These are phyloP conservation scores for Euleptes europaea DNA, from an alignment of 2,113 vertebrate species.

Conservation along the genomic window DNA sequence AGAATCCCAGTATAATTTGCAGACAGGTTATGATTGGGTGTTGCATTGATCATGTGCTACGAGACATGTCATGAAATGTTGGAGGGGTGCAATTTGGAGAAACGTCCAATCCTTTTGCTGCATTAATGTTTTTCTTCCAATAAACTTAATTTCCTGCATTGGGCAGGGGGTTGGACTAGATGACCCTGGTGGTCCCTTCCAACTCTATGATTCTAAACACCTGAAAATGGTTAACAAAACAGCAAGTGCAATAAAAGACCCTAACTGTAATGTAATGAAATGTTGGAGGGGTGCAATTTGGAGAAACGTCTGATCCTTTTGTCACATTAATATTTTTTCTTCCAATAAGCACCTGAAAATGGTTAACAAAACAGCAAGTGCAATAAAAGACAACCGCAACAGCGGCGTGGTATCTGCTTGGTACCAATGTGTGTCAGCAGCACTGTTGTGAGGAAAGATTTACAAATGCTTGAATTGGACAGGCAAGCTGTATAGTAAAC, in stretches of 20 bases:
- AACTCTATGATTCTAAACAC: too few relatives aligned
- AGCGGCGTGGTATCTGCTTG: conserved; percentile 26
- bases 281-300: not conserved
- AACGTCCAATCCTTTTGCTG: not conserved
- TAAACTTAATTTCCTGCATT: too few relatives aligned
- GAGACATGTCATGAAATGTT: not conserved
- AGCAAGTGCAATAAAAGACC: rapidly evolving
- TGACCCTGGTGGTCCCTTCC: too few relatives aligned
- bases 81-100: not conserved
- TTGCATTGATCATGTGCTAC: not conserved
- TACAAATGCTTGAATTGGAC: conserved; percentile 28
- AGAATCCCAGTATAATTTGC: not conserved
- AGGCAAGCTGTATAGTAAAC: conserved; percentile 21
- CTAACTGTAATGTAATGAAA: rapidly evolving
- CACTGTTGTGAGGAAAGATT: conserved; percentile 6
- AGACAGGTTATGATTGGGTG: not conserved
- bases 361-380: rapidly evolving
- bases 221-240: not conserved
- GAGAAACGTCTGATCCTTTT: not conserved
- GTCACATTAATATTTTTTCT: not conserved
- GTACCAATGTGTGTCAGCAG: conserved; percentile 8
- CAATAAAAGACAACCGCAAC: not conserved
- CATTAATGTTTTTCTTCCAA: not conserved
- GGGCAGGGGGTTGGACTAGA: too few relatives aligned
- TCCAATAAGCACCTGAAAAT: rapidly evolving